Evolutionary conservation across 1,140 invertebrate genomes (phyloP).

Genomic region (Bombus affinis): DNA sequence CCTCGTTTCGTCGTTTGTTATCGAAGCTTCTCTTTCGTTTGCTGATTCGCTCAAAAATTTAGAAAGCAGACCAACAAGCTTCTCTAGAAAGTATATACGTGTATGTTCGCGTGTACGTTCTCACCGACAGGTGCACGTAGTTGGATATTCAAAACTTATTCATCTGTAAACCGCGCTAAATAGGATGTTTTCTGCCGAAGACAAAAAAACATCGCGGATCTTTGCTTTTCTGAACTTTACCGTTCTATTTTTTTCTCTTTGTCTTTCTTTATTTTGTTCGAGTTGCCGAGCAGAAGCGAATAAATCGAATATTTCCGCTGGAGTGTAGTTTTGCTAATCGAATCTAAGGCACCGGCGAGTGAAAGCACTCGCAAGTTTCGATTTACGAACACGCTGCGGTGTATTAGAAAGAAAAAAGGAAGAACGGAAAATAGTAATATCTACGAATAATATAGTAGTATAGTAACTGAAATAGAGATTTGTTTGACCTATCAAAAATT

Average conservation of each 20-base stretch:
- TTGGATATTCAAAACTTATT: not conserved
- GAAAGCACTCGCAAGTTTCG: too few relatives aligned
- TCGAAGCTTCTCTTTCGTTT: not conserved
- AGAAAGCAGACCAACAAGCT: slow-evolving; percentile 40
- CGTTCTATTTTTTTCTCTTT: not conserved
- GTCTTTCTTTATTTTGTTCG: not conserved
- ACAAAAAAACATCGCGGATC: not conserved
- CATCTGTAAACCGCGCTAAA: not conserved
- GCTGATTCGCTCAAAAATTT: slow-evolving; percentile 37
- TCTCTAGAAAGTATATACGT: slow-evolving; percentile 18
- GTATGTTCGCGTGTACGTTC: not conserved
- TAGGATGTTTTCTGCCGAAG: not conserved
- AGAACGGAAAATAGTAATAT: too few relatives aligned
- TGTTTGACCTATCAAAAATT: too few relatives aligned
- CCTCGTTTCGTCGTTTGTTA: not conserved
- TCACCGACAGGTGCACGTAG: not conserved
- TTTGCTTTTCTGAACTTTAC: not conserved
- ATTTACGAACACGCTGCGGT: too few relatives aligned
- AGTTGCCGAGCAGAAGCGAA: not conserved
- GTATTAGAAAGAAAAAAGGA: too few relatives aligned
- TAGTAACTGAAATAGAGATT: too few relatives aligned
- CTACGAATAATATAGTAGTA: too few relatives aligned
- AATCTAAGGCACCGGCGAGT: too few relatives aligned
- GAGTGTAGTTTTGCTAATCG: too few relatives aligned
- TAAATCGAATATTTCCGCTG: too few relatives aligned